Evolutionary conservation across 2,888 invertebrate species (phyloP).

Genomic region (Oegoconia quadripuncta): DNA sequence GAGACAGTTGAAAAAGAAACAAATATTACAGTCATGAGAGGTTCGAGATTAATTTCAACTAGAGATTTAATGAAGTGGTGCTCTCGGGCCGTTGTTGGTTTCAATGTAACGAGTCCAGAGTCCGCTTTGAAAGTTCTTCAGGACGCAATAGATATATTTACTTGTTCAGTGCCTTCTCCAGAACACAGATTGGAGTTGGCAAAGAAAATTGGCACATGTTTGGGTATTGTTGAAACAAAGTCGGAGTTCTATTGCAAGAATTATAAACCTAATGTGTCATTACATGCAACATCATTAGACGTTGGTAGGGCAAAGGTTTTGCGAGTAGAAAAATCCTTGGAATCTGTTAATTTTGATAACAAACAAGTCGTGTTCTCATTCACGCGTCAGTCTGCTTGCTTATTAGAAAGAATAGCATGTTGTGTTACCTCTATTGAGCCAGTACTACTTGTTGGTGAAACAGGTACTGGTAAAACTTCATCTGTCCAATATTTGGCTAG

Average conservation of each 20-base stretch:
- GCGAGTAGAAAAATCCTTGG: conserved; percentile 59
- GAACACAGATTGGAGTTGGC: conserved; percentile 83
- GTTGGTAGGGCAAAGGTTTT: conserved; percentile 84
- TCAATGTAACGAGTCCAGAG: conserved; percentile 84
- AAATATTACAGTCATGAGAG: conserved; percentile 52
- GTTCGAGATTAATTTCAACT: conserved; percentile 85
- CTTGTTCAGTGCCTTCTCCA: conserved; percentile 85
- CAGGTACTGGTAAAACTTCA: conserved; percentile 98
- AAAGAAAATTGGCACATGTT: conserved; percentile 85
- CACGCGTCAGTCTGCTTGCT: conserved; percentile 87
- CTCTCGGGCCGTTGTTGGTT: conserved; percentile 85
- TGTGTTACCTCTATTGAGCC: conserved; percentile 92
- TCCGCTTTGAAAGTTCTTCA: conserved; percentile 87
- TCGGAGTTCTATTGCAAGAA: conserved; percentile 88
- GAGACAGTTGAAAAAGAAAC: conserved; percentile 33
- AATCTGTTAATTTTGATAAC: conserved; percentile 52
- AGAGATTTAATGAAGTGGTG: conserved; percentile 97
- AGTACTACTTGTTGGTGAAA: conserved; percentile 97
- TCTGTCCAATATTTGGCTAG: conserved; percentile 94
- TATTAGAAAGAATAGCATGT: conserved; percentile 93
- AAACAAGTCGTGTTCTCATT: conserved; percentile 85
- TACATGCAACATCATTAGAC: conserved; percentile 78
- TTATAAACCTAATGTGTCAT: conserved; percentile 87
- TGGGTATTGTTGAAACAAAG: conserved; percentile 90
- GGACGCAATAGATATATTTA: conserved; percentile 95